Evolutionary conservation across 2,888 invertebrate genomes (phyloP).

Genomic region (Carpatolechia fugitivella): DNA sequence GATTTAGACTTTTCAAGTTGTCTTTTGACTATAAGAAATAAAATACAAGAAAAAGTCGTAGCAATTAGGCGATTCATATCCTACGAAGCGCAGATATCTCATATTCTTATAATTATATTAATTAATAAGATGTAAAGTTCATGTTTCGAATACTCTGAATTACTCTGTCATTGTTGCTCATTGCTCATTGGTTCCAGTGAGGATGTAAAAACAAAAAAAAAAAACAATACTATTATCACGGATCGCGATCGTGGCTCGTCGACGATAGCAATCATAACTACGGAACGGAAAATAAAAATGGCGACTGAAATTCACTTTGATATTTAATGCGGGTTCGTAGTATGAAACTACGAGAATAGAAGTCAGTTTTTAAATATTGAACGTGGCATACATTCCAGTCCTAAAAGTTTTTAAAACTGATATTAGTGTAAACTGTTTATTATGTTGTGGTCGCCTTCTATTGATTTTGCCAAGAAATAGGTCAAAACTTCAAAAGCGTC

Average conservation of each 20-base stretch:
- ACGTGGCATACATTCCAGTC: no score
- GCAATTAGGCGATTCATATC: background rate
- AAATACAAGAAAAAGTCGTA: no score
- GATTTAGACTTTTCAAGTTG: no score
- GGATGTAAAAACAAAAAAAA: conserved; percentile 57
- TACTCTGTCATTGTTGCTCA: conserved; percentile 23
- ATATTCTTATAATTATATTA: no score
- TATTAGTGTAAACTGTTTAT: no score
- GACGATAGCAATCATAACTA: conserved; percentile 37
- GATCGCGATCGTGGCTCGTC: conserved; percentile 49
- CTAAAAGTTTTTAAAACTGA: no score
- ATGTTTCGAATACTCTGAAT: background rate
- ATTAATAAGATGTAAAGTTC: no score
- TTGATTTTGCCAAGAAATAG: no score
- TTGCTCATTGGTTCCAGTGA: conserved; percentile 46
- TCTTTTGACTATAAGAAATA: no score
- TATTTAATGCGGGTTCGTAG: background rate
- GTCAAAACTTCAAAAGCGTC: no score
- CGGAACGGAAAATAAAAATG: background rate
- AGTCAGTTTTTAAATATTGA: background rate
- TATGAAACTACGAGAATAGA: background rate
- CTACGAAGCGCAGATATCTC: background rate
- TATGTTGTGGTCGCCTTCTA: no score
- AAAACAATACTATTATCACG: conserved; percentile 39
- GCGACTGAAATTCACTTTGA: background rate